Conservation (phyloP, 2,797 vertebrate species). For the Pelodytes ibericus region DNA sequence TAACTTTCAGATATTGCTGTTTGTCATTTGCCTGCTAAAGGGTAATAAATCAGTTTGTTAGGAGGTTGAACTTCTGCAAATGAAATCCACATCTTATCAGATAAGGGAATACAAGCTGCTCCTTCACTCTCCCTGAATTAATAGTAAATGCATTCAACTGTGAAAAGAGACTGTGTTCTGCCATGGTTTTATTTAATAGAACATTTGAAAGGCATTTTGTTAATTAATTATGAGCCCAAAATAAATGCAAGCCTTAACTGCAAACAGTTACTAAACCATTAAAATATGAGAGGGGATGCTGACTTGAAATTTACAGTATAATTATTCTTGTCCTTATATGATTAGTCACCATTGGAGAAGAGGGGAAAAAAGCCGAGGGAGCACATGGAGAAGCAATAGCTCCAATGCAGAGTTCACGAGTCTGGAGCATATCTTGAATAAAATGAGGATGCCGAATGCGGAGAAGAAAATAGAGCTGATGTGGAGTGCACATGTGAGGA, state of each 20-base stretch:
- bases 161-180: constrained; percentile 41
- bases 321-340: too few relatives aligned
- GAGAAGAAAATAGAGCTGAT: too few relatives aligned
- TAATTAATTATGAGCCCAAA: constrained; percentile 31
- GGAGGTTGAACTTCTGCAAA: constrained; percentile 28
- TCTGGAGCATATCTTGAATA: too few relatives aligned
- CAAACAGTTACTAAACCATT: constrained; percentile 5
- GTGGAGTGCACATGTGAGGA: too few relatives aligned
- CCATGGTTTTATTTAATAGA: constrained; percentile 27
- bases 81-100: constrained; percentile 38
- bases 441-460: too few relatives aligned
- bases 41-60: constrained; percentile 10
- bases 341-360: too few relatives aligned
- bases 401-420: too few relatives aligned
- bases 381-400: too few relatives aligned
- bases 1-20: constrained; percentile 6
- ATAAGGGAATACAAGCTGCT: constrained; percentile 28
- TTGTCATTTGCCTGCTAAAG: not conserved
- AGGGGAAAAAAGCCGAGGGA: too few relatives aligned
- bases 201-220: constrained; percentile 31
- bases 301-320: too few relatives aligned
- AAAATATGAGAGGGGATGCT: constrained; percentile 1
- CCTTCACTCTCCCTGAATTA: constrained; percentile 35
- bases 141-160: constrained; percentile 28
- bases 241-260: constrained; percentile 17